phyloP scores from a whole-genome alignment of 1,140 invertebrate species.

The Ips typographus region DNA sequence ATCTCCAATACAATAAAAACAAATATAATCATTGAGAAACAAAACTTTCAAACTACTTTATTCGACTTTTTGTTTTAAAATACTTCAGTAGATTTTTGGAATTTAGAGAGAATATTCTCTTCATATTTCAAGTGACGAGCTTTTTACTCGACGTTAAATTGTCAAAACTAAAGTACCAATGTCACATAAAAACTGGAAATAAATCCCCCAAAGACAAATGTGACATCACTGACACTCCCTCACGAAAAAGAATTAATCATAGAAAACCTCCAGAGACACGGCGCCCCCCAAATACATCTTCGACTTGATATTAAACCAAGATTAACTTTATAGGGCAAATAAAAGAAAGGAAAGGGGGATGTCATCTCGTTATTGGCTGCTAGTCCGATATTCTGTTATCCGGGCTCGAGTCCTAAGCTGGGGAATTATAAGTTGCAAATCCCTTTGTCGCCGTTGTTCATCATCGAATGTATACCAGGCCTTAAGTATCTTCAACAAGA shows the following conservation, averaged over 20 bases:
- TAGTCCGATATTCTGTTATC: slow-evolving; percentile 10
- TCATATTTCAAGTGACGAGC: too few species aligned
- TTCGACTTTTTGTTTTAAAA: too few species aligned
- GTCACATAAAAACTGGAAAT: neutral
- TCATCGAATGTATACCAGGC: neutral
- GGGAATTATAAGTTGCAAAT: too few species aligned
- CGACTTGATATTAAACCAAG: slow-evolving; percentile 5
- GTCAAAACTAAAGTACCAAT: too few species aligned
- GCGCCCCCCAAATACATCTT: slow-evolving; percentile 1
- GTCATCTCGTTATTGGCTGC: slow-evolving; percentile 7
- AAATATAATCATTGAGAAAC: too few species aligned
- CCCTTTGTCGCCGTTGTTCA: too few species aligned
- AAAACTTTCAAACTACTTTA: too few species aligned
- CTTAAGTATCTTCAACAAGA: neutral
- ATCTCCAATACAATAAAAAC: too few species aligned
- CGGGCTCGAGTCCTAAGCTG: neutral
- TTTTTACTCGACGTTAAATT: too few species aligned
- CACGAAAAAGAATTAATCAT: slow-evolving; percentile 13
- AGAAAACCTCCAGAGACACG: neutral
- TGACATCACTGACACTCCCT: neutral
- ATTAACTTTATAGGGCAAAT: slow-evolving; percentile 12
- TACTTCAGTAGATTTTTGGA: too few species aligned
- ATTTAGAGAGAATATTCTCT: too few species aligned
- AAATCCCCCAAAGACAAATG: neutral
- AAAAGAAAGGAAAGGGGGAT: slow-evolving; percentile 3